These are phyloP conservation scores for Oophaga pumilio DNA, from an alignment of 2,113 vertebrate genomes.

Conservation along the genomic window DNA sequence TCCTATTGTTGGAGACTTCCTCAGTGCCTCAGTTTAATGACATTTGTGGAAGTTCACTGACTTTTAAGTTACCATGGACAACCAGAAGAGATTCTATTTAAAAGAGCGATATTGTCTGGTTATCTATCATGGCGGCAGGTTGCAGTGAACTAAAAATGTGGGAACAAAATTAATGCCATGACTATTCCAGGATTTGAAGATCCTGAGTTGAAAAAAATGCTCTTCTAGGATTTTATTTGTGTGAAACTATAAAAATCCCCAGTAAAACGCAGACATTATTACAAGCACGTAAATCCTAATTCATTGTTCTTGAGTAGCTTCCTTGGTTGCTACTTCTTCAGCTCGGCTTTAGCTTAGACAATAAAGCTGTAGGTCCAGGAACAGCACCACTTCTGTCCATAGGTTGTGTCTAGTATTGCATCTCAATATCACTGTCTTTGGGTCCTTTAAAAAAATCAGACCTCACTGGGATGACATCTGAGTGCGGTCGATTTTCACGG, in stretches of 20 bases:
- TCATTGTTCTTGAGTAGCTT: not conserved
- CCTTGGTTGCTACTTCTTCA: not conserved
- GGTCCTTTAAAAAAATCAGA: no score
- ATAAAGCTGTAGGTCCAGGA: not conserved
- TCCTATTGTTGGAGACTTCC: slow-evolving; percentile 24
- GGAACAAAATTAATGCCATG: not conserved
- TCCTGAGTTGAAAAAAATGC: not conserved
- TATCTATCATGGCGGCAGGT: slow-evolving; percentile 49
- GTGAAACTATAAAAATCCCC: slow-evolving; percentile 10
- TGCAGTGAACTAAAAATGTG: slow-evolving; percentile 33
- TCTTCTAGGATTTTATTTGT: slow-evolving; percentile 19
- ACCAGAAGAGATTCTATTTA: slow-evolving; percentile 20
- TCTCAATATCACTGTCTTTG: not conserved
- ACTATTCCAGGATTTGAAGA: not conserved
- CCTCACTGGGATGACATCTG: no score
- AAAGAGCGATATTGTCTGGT: slow-evolving; percentile 3
- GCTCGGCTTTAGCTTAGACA: not conserved
- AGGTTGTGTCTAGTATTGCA: not conserved
- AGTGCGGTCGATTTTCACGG: no score
- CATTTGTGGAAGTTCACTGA: slow-evolving; percentile 44
- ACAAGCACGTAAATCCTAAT: not conserved
- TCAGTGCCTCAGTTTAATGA: slow-evolving; percentile 6
- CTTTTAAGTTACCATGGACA: slow-evolving; percentile 18
- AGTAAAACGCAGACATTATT: slow-evolving; percentile 14
- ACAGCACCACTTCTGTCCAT: not conserved